Conservation (phyloP, 1,140 invertebrate species). For the Cydia splendana region DNA sequence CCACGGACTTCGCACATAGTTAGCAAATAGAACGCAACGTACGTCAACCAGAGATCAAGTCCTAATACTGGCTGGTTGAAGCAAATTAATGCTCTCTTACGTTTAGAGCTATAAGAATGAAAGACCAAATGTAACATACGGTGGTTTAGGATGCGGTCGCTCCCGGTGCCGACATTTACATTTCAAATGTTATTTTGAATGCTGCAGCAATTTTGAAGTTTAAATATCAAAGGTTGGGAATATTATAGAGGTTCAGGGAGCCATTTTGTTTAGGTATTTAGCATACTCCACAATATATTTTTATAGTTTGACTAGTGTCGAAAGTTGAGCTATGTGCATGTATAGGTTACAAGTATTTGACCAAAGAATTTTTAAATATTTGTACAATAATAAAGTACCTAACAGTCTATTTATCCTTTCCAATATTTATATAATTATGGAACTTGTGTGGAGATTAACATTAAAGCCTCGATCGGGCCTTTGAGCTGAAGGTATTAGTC, state of each 20-base stretch:
- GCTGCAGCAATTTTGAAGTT: conserved; percentile 7
- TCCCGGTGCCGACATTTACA: conserved; percentile 7
- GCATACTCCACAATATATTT: not conserved
- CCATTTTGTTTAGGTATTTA: not conserved
- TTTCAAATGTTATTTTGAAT: conserved; percentile 6
- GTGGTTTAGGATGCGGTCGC: conserved; percentile 2
- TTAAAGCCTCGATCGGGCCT: too few species aligned
- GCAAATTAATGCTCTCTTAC: not conserved
- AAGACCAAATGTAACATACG: not conserved
- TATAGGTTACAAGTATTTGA: too few species aligned
- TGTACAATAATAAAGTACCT: too few species aligned
- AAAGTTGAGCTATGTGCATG: too few species aligned
- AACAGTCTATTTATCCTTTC: too few species aligned
- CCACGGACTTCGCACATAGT: not conserved
- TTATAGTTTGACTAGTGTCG: too few species aligned
- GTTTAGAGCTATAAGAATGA: not conserved
- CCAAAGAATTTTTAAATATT: too few species aligned
- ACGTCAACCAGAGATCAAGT: too few species aligned
- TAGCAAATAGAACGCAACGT: too few species aligned
- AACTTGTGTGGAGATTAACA: too few species aligned
- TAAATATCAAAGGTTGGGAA: conserved; percentile 21
- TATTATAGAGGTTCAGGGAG: not conserved
- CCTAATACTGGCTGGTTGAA: not conserved
- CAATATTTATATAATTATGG: too few species aligned
- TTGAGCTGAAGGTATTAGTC: too few species aligned